Evolutionary conservation across 2,797 vertebrate species (phyloP).

Genomic region (Sitta carolinensis): DNA sequence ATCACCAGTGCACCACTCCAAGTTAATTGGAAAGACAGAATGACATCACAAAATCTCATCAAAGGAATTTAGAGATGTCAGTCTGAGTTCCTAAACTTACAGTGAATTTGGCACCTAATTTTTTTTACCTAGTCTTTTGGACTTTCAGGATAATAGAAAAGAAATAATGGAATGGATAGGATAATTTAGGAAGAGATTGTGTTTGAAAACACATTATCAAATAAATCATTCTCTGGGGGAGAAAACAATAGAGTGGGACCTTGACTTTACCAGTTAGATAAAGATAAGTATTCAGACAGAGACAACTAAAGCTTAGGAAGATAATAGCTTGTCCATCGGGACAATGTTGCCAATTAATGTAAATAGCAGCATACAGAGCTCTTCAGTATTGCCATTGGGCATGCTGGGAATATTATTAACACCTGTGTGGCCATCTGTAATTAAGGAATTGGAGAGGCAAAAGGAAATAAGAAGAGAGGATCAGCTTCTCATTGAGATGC

Average conservation of each 20-base stretch:
- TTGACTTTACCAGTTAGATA: conserved; percentile 35
- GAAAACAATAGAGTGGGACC: conserved; percentile 57
- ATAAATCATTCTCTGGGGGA: conserved; percentile 58
- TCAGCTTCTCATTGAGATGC: neutral
- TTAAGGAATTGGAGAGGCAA: neutral
- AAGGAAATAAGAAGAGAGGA: neutral
- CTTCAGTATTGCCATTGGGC: neutral
- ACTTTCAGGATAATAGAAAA: conserved; percentile 58
- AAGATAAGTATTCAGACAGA: conserved; percentile 68
- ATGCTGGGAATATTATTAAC: conserved; percentile 39
- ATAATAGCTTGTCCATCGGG: conserved; percentile 65
- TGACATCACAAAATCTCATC: conserved; percentile 50
- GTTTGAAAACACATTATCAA: conserved; percentile 69
- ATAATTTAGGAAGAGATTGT: conserved; percentile 72
- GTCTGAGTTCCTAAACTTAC: conserved; percentile 60
- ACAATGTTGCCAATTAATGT: conserved; percentile 59
- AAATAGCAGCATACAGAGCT: conserved; percentile 60
- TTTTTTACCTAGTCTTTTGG: conserved; percentile 59
- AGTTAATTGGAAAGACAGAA: conserved; percentile 59
- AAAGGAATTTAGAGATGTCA: conserved; percentile 48
- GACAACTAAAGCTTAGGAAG: conserved; percentile 42
- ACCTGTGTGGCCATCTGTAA: neutral
- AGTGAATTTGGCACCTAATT: conserved; percentile 66
- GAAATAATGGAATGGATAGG: conserved; percentile 65
- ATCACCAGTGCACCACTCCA: neutral